Base-by-base conservation (phyloP, 2,888 invertebrate genomes). In the Ferdinandea cuprea region DNA sequence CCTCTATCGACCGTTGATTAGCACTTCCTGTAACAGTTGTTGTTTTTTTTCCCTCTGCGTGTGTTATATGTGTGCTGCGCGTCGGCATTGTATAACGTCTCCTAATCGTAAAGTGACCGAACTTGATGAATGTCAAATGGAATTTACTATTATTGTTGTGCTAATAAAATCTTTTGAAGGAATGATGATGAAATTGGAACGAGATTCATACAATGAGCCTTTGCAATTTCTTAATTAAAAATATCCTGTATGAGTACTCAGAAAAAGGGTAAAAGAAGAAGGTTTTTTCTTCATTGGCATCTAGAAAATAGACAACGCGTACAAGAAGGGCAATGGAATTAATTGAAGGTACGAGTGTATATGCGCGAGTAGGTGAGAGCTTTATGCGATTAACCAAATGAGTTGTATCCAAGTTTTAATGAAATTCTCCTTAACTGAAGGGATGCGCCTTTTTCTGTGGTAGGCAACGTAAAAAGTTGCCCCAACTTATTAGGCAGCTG, bases 321-420 rank as follows among this genome's bases (percentile, higher is more conserved):
- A 7, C 15, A 25, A 46, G 7, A 46, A 9, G 9, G 28, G 35
- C 15, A 15, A 30, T 19, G 25, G 15, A 68, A 46, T 35, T 11
- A 17, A 8, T 32, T 44, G 35, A 9, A 13, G 17, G 42, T 28
- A 19, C 6, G 9, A 7, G 8, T n/a, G 8, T 13, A 46, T 50
- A n/a, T n/a, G n/a, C n/a, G n/a, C n/a, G n/a, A n/a, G 48, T 13
- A 48, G 56, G 56, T 50, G 32, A 50, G 32, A 48, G 40, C 42
- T 48, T 59, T 9, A n/a, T 56, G 50, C 37, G 30, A 65, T 72
- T 65, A 74, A 46, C 40, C 21, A 50, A 65, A 42, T 37, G 40
- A 50, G 56, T 50, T 58, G 25, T 50, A 50, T 50, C 42, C 30
- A 66, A 66, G 48, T 66, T 66, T 74, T 74, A 74, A 74, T 74